These are phyloP conservation scores for Lanistes nyassanus DNA, from an alignment of 1,140 invertebrate species.

Conservation along the genomic window DNA sequence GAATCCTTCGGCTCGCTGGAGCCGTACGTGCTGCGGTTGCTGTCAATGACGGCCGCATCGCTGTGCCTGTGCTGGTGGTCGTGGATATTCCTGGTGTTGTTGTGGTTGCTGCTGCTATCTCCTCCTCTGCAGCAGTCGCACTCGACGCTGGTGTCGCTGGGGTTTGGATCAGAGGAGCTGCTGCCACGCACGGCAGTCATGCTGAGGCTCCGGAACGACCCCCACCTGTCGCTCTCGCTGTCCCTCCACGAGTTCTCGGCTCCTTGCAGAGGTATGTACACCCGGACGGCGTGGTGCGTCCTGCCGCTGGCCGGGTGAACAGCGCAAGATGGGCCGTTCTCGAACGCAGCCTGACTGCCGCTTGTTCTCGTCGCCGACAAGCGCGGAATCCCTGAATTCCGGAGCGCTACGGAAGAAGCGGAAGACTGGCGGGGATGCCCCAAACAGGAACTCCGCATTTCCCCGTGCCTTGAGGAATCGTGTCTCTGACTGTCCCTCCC, in stretches of 20 bases:
- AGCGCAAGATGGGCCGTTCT: background rate
- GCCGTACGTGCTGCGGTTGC: slow-evolving; percentile 59
- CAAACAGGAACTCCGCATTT: too few relatives aligned
- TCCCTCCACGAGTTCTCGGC: background rate
- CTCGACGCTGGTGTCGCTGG: slow-evolving; percentile 45
- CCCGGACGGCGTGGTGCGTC: background rate
- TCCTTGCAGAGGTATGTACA: background rate
- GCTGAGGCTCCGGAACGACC: slow-evolving; percentile 24
- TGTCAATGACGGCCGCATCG: slow-evolving; percentile 39
- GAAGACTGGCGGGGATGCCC: background rate
- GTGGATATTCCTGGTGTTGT: background rate
- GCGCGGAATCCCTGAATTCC: slow-evolving; percentile 11
- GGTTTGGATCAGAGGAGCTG: slow-evolving; percentile 44
- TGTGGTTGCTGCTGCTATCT: background rate
- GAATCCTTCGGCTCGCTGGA: slow-evolving; percentile 52
- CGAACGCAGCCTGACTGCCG: too few relatives aligned
- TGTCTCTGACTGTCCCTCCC: too few relatives aligned
- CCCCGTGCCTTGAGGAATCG: background rate
- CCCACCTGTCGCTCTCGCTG: slow-evolving; percentile 10
- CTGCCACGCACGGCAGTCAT: slow-evolving; percentile 40
- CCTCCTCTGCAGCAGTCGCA: slow-evolving; percentile 34
- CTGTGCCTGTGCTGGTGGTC: slow-evolving; percentile 15
- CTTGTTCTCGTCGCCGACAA: background rate
- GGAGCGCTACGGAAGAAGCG: background rate
- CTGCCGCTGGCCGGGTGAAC: background rate